Evolutionary conservation across 2,888 invertebrate genomes (phyloP).

Genomic region (Loripinus fragilis): DNA sequence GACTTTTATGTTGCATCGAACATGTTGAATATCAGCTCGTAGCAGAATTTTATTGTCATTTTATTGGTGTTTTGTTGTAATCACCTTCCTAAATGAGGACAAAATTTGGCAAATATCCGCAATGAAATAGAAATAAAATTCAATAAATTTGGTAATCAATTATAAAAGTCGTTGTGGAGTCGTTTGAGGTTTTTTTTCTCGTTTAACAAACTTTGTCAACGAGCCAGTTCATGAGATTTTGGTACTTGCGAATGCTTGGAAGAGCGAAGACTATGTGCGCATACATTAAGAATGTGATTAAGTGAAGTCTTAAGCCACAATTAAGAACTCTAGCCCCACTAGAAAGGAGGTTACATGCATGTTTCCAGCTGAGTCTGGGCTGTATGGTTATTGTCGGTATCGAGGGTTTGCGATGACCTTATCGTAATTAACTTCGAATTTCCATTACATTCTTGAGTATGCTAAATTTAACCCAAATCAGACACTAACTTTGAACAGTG

Average conservation of each 20-base stretch:
- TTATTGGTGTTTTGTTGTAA: background rate
- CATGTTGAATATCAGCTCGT: too few relatives aligned
- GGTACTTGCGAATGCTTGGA: too few relatives aligned
- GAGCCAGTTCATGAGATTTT: too few relatives aligned
- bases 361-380: too few relatives aligned
- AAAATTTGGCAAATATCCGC: background rate
- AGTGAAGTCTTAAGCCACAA: too few relatives aligned
- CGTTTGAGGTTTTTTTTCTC: background rate
- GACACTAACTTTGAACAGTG: background rate
- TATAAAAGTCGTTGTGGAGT: background rate
- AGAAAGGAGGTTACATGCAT: too few relatives aligned
- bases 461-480: constrained; percentile 16
- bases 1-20: too few relatives aligned
- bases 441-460: constrained; percentile 14
- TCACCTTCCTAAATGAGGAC: background rate
- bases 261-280: too few relatives aligned
- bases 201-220: background rate
- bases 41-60: background rate
- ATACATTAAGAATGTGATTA: too few relatives aligned
- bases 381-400: too few relatives aligned
- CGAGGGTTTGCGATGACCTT: too few relatives aligned
- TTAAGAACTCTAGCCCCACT: too few relatives aligned
- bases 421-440: background rate
- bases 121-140: background rate
- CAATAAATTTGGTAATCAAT: background rate